Evolutionary conservation across 1,140 invertebrate species (phyloP).

Genomic region (Drosophila bocki): DNA sequence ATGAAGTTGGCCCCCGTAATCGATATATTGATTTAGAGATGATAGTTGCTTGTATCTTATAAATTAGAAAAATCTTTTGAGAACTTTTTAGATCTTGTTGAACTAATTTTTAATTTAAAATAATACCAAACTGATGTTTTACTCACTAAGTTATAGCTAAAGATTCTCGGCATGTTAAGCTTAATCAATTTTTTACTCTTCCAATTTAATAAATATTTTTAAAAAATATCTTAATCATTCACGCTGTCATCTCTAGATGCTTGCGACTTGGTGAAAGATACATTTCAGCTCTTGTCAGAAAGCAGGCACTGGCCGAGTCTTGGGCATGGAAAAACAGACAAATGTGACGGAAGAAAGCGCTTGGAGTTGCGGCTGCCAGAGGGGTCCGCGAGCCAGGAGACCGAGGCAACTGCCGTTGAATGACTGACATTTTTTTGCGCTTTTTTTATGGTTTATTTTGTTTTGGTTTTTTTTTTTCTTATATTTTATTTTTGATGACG

Average conservation of each 20-base stretch:
- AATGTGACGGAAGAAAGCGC: slow-evolving; percentile 80
- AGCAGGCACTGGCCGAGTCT: slow-evolving; percentile 62
- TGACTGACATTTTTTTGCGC: slow-evolving; percentile 75
- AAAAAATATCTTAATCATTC: not conserved
- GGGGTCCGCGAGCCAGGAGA: slow-evolving; percentile 23
- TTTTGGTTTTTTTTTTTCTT: slow-evolving; percentile 23
- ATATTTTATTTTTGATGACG: slow-evolving; percentile 53
- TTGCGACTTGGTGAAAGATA: slow-evolving; percentile 72
- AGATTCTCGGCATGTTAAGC: not conserved
- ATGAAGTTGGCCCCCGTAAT: not conserved
- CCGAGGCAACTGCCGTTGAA: slow-evolving; percentile 45
- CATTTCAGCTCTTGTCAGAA: slow-evolving; percentile 83
- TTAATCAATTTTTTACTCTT: no score
- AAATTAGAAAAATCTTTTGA: not conserved
- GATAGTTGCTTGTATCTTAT: no score
- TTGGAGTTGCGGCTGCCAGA: slow-evolving; percentile 6
- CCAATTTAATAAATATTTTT: not conserved
- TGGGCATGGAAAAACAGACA: slow-evolving; percentile 72
- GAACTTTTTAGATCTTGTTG: no score
- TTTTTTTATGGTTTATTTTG: slow-evolving; percentile 27
- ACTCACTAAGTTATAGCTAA: not conserved
- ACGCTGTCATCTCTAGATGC: slow-evolving; percentile 43
- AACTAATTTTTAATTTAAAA: not conserved
- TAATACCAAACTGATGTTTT: not conserved
- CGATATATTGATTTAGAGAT: slow-evolving; percentile 13